Evolutionary conservation across 37 sponge, comb jelly and placozoan species (phyloP).

Genomic region (Mnemiopsis leidyi): DNA sequence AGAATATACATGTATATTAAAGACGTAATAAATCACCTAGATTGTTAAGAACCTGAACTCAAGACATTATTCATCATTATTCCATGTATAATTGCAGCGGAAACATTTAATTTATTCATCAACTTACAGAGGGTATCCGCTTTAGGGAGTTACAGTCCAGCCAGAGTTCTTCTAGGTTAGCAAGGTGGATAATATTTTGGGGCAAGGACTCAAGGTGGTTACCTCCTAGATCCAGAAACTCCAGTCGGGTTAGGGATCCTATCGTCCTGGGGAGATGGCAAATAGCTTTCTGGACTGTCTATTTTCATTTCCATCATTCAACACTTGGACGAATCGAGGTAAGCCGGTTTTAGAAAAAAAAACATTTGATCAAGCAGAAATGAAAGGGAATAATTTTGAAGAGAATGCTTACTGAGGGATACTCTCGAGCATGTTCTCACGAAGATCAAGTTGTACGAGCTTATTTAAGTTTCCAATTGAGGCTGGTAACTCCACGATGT

Average conservation of each 20-base stretch:
- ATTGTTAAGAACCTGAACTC: too few relatives aligned
- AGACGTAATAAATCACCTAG: too few relatives aligned
- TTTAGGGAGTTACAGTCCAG: slow-evolving; percentile 38
- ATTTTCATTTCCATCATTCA: too few relatives aligned
- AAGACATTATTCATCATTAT: too few relatives aligned
- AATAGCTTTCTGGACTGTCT: too few relatives aligned
- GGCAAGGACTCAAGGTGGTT: slow-evolving; percentile 55
- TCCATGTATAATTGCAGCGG: too few relatives aligned
- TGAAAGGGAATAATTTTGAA: too few relatives aligned
- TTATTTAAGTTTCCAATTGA: slow-evolving; percentile 31
- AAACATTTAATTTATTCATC: too few relatives aligned
- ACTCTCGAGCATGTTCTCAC: slow-evolving; percentile 49
- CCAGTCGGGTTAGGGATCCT: slow-evolving; percentile 23
- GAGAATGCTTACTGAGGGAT: slow-evolving; percentile 65
- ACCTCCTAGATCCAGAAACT: slow-evolving; percentile 57
- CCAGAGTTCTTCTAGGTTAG: slow-evolving; percentile 57
- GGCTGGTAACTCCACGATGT: slow-evolving; percentile 21
- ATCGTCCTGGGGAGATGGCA: slow-evolving; percentile 50
- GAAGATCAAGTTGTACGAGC: not conserved
- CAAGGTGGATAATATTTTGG: slow-evolving; percentile 27
- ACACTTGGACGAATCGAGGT: too few relatives aligned
- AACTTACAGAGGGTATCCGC: slow-evolving; percentile 50
- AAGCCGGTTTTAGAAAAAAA: too few relatives aligned
- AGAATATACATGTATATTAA: too few relatives aligned
- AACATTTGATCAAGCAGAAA: too few relatives aligned